Evolutionary conservation across 92 coral and sea anemone genomes (phyloP), one percentile per base, ranked within the genome.

Genomic region (Zoanthus sociatus): DNA sequence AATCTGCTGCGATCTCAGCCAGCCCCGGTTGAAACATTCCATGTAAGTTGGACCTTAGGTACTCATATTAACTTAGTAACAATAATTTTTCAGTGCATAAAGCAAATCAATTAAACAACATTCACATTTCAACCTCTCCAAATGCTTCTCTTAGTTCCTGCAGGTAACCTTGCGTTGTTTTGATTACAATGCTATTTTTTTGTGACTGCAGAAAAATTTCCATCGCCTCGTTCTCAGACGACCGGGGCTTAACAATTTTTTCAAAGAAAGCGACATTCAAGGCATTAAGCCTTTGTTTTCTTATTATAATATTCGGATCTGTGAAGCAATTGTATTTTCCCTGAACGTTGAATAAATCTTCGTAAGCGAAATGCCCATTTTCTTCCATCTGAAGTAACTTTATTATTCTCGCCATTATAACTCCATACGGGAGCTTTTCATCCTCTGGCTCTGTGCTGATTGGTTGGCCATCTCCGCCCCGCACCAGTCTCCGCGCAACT

Each of bases 401-500:
- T 46, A 95, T 89, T 54, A 93, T 77, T 1, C 98, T 92, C 11
- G 94, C 90, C 15, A 95, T 88, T 82, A 92, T 84, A 1, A 93
- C 93, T 5, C 98, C 96, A 73, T 85, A 76, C 7, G 98, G 98
- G 21, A 95, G 89, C 46, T 82, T 92, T 69, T 95, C 96, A 16
- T 93, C 81, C 86, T 90, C 93, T 13, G 98, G 98, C 37, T 95
- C 96, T 4, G 94, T 87, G 69, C 94, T 72, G 76, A 95, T 31
- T 18, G 98, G 91, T 45, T 86, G 69, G 15, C 94, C 96, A 82
- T 89, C 87, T 7, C 92, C 83, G 44, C 93, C 98, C 67, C 98
- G 95, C 26, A 95, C 98, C 92, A 95, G 92, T 78, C 98, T 88
- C 87, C 93, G 87, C 47, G 98, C 96, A 51, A 95, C 76, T 60